Evolutionary conservation across 2,888 invertebrate species (phyloP), one percentile per base, ranked within the genome.

Genomic region (Odontothrips loti): DNA sequence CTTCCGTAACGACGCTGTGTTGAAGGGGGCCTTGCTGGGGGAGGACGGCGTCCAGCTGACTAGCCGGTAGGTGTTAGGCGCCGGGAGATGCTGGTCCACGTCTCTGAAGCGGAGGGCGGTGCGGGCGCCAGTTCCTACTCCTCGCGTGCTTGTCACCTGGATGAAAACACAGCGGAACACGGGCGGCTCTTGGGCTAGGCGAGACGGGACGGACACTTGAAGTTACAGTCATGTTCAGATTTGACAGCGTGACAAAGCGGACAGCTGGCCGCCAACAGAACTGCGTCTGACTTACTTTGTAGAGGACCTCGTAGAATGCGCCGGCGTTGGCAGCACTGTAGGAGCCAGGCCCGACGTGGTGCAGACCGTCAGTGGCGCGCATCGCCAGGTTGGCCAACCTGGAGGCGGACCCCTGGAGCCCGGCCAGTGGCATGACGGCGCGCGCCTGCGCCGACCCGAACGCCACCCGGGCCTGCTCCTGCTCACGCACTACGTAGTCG

Each of bases 401-500:
- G 68, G 68, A 75, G 23, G 68, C 27, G 68, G 27, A 23, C 27
- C 80, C 58, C 80, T 27, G 43, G 34, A 34, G 27, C n/a, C 80
- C 80, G 34, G 58, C 63, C 48, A 29, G 51, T 20, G 80, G 80
- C 80, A 80, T 20, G 1, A 47, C 48, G 34, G 51, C 80, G 2
- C 80, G 80, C 17, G 29, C 20, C 80, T 80, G 27, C 48, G 51
- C 63, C 48, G 80, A 48, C 29, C 51, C 29, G 48, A 80, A 80
- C 80, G 80, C 43, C 34, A 80, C 63, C 58, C 58, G 17, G n/a
- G 51, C 63, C 23, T 80, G 17, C 34, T 51, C 63, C 80, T 47
- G 43, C 63, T 47, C 80, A 10, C 58, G 80, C 48, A 80, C 47
- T 47, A 80, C 80, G 63, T 80, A 80, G 20, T 20, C 58, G 47